phyloP scores from a whole-genome alignment of 2,888 invertebrate species.

The Cryptus viduatorius region DNA sequence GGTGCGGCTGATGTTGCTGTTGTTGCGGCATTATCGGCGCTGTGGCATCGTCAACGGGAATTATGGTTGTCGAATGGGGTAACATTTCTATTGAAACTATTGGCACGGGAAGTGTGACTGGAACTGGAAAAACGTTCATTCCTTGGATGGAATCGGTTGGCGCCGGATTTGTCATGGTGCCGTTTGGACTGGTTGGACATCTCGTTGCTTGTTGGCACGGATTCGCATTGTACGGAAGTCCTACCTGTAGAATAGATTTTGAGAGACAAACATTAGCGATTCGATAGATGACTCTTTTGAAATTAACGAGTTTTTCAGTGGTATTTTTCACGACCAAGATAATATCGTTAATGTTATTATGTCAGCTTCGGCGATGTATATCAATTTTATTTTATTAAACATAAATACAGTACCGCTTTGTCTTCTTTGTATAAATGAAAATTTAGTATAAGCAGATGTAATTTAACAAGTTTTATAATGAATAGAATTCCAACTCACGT shows the following conservation, averaged over 20 bases:
- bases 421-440: too few species aligned
- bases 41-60: constrained; percentile 75
- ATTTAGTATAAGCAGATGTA: too few species aligned
- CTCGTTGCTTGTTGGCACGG: constrained; percentile 72
- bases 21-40: constrained; percentile 74
- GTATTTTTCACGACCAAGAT: too few species aligned
- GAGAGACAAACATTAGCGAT: not conserved
- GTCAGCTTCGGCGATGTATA: too few species aligned
- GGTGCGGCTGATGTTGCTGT: constrained; percentile 71
- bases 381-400: too few species aligned
- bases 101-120: constrained; percentile 80
- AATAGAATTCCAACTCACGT: constrained; percentile 77
- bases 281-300: not conserved
- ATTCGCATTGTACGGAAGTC: constrained; percentile 77
- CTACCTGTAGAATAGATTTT: constrained; percentile 71
- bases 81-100: constrained; percentile 80
- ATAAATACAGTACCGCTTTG: too few species aligned
- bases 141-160: constrained; percentile 73
- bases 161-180: constrained; percentile 52
- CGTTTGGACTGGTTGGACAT: constrained; percentile 33
- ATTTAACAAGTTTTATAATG: not conserved
- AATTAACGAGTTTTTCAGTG: not conserved
- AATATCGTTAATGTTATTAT: too few species aligned
- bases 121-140: constrained; percentile 75
- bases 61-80: constrained; percentile 76